phyloP scores from a whole-genome alignment of 2,797 vertebrate species.

The Pangasius mekongensis region DNA sequence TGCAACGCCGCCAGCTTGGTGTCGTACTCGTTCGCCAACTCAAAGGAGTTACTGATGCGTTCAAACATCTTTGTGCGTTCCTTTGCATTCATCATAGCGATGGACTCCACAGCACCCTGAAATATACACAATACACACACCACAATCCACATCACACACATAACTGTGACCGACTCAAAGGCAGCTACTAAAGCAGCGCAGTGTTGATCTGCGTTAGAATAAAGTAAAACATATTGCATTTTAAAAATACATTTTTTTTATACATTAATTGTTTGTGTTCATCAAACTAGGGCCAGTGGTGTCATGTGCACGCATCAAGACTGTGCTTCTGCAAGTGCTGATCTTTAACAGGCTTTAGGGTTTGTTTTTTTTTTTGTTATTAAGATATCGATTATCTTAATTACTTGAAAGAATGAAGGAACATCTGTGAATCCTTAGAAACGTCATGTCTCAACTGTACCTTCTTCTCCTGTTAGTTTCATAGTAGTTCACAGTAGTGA shows the following conservation, averaged over 20 bases:
- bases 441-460: background rate
- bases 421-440: no score
- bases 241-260: background rate
- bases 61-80: constrained; percentile 92
- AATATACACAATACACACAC: constrained; percentile 16
- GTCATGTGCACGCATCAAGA: background rate
- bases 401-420: no score
- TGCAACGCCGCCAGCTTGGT: constrained; percentile 80
- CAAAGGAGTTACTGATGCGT: constrained; percentile 84
- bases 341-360: background rate
- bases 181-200: background rate
- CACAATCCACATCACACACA: background rate
- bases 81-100: constrained; percentile 89
- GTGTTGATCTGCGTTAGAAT: background rate
- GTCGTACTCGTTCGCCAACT: constrained; percentile 83
- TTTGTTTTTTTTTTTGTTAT: background rate
- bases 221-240: background rate
- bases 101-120: constrained; percentile 91
- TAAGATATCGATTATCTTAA: background rate
- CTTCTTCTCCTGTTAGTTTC: background rate
- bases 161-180: background rate
- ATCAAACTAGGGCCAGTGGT: background rate
- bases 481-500: background rate
- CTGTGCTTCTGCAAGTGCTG: background rate
- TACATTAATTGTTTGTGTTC: background rate